Evolutionary conservation across 2,888 invertebrate genomes (phyloP).

Genomic region (Metacarcinus magister): DNA sequence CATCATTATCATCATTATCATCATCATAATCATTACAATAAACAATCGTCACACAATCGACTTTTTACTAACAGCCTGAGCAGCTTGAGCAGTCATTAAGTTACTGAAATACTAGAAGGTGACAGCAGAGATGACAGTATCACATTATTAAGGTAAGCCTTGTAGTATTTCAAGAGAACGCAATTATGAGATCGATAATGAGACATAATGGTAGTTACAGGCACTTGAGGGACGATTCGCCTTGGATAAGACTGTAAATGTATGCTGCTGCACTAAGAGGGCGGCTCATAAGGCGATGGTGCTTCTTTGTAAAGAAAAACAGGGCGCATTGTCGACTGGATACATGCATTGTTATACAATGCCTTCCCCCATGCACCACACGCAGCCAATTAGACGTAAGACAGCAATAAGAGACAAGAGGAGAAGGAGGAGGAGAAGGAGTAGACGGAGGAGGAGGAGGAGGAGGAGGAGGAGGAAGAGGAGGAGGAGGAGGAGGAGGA

Average conservation of each 20-base stretch:
- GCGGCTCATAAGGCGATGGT: background rate
- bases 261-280: background rate
- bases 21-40: background rate
- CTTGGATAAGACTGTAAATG: background rate
- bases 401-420: background rate
- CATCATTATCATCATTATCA: background rate
- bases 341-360: background rate
- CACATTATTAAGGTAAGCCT: background rate
- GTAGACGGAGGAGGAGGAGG: background rate
- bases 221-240: background rate
- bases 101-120: background rate
- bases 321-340: background rate
- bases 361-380: background rate
- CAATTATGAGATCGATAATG: background rate
- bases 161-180: background rate
- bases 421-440: background rate
- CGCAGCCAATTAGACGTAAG: slow-evolving; percentile 21
- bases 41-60: background rate
- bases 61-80: too few species aligned
- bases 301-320: background rate
- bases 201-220: background rate
- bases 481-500: background rate
- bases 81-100: too few species aligned
- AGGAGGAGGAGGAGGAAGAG: background rate
- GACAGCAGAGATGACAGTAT: background rate